Conservation (phyloP, 2,797 vertebrate genomes). For the Smutsia temminckii region DNA sequence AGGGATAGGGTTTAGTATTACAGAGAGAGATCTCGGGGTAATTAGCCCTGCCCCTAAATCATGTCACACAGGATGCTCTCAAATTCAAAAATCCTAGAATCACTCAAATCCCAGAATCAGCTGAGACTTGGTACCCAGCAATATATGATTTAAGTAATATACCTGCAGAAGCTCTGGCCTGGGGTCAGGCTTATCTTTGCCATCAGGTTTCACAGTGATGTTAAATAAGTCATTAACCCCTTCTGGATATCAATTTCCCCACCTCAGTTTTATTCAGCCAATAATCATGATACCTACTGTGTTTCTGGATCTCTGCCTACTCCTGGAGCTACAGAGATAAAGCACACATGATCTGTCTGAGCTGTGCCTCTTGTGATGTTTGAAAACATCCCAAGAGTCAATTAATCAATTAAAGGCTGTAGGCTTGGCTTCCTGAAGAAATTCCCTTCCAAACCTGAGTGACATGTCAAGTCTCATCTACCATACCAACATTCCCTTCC, state of each 20-base stretch:
- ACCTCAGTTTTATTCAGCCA: neutral
- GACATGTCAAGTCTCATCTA: neutral
- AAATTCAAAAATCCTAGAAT: neutral
- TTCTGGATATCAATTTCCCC: neutral
- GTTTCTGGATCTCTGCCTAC: neutral
- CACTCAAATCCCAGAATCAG: neutral
- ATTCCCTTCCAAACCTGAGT: neutral
- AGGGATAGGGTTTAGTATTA: neutral
- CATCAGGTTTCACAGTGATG: neutral
- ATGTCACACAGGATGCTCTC: neutral
- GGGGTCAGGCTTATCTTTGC: neutral
- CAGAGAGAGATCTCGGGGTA: neutral
- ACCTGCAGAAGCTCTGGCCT: neutral
- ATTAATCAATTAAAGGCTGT: neutral
- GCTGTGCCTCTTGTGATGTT: neutral
- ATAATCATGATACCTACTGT: neutral
- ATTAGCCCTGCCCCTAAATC: neutral
- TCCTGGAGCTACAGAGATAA: neutral
- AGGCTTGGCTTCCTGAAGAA: neutral
- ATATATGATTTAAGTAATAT: neutral
- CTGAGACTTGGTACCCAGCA: neutral
- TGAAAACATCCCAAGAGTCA: slow-evolving; percentile 8
- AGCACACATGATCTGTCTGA: neutral
- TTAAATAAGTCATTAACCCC: neutral
- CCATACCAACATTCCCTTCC: neutral